Evolutionary conservation across 2,888 invertebrate species (phyloP).

Genomic region (Oeneis ivallda): DNA sequence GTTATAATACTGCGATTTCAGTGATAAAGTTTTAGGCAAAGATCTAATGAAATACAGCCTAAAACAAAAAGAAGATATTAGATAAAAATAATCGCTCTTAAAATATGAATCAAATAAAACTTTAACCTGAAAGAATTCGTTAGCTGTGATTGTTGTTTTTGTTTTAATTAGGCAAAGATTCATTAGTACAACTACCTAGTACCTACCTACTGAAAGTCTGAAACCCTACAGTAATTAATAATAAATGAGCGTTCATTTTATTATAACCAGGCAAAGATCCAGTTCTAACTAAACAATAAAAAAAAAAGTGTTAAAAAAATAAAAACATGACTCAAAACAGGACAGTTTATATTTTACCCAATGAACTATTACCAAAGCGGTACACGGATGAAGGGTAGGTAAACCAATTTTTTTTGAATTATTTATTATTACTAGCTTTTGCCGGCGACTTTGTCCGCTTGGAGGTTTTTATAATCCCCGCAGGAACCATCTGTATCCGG

Average conservation of each 20-base stretch:
- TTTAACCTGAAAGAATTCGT: neutral
- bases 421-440: too few relatives aligned
- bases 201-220: too few relatives aligned
- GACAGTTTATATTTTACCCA: slow-evolving; percentile 76
- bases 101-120: neutral
- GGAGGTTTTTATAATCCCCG: too few relatives aligned
- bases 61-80: neutral
- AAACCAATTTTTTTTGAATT: slow-evolving; percentile 41
- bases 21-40: slow-evolving; percentile 5
- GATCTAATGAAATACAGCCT: slow-evolving; percentile 5
- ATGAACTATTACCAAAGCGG: slow-evolving; percentile 74
- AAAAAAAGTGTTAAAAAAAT: neutral
- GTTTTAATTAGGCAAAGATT: too few relatives aligned
- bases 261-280: too few relatives aligned
- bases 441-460: too few relatives aligned
- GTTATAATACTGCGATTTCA: neutral
- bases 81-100: neutral
- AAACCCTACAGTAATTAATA: too few relatives aligned
- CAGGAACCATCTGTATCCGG: too few relatives aligned
- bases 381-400: slow-evolving; percentile 75
- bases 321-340: slow-evolving; percentile 69
- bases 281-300: too few relatives aligned
- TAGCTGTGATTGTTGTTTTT: neutral
- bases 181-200: too few relatives aligned
- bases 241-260: neutral